phyloP scores from a whole-genome alignment of 2,888 invertebrate genomes.

The Andrena flavipes region DNA sequence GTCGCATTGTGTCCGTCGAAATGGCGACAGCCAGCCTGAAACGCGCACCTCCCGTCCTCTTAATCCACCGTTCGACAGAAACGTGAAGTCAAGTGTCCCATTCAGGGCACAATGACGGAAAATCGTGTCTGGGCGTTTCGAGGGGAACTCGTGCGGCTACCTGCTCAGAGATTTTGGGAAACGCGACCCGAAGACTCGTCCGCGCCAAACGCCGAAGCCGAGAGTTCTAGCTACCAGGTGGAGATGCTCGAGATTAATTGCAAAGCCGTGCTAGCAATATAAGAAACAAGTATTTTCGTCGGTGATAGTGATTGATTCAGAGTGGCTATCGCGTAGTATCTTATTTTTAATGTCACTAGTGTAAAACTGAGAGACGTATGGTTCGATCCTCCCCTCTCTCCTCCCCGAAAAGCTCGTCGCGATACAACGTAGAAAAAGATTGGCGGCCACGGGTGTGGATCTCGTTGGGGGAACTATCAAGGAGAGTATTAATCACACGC shows the following conservation, averaged over 20 bases:
- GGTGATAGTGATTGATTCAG: not conserved
- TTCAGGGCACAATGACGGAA: conserved; percentile 47
- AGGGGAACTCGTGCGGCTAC: conserved; percentile 44
- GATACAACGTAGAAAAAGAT: conserved; percentile 51
- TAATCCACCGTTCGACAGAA: conserved; percentile 62
- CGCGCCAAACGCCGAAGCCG: not conserved
- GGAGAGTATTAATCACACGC: conserved; percentile 79
- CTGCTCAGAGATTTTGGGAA: conserved; percentile 17
- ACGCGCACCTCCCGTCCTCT: conserved; percentile 34
- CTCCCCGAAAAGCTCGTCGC: not conserved
- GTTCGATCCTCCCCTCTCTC: too few relatives aligned
- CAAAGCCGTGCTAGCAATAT: not conserved
- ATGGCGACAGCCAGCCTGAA: conserved; percentile 35
- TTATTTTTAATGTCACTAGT: not conserved
- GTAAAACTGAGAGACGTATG: not conserved
- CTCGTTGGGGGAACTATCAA: conserved; percentile 70
- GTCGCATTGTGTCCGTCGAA: conserved; percentile 59
- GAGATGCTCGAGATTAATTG: not conserved
- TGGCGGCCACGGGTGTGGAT: conserved; percentile 25
- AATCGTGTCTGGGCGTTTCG: conserved; percentile 14
- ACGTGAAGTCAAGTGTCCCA: conserved; percentile 63
- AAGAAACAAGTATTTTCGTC: not conserved
- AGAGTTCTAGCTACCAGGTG: not conserved
- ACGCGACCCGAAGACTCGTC: not conserved
- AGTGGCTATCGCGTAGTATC: not conserved